A percentile compares a stretch with the other conserved stretches of the same genome.
Conservation (phyloP, 2,888 invertebrate genomes). For the Halictus ligatus region DNA sequence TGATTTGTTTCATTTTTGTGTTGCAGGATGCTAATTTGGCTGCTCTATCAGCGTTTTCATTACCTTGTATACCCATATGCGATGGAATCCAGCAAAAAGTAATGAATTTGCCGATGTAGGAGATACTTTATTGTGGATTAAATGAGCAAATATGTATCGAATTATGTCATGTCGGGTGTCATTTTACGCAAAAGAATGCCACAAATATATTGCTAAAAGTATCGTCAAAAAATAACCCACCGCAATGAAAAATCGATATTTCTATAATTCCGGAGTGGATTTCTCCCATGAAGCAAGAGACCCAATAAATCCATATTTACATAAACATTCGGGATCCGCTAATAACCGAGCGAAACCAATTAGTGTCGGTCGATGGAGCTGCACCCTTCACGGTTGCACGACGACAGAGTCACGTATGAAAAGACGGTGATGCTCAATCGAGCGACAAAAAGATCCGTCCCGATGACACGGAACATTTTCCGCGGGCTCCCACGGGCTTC, state of each 20-base stretch:
- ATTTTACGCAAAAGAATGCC: no score
- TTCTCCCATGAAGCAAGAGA: not conserved
- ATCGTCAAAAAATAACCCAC: not conserved
- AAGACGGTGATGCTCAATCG: slow-evolving; percentile 62
- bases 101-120: no score
- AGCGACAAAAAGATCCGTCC: slow-evolving; percentile 69
- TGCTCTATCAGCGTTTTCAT: no score
- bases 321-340: slow-evolving; percentile 1
- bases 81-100: no score
- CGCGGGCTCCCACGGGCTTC: slow-evolving; percentile 36
- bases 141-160: no score
- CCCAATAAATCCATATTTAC: not conserved
- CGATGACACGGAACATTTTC: slow-evolving; percentile 66
- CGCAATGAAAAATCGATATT: not conserved
- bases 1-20: no score
- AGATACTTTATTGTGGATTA: no score
- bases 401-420: slow-evolving; percentile 43
- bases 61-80: no score
- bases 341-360: slow-evolving; percentile 47
- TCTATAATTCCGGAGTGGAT: not conserved
- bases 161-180: no score
- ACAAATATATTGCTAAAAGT: no score
- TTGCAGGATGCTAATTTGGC: no score
- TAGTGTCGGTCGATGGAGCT: slow-evolving; percentile 44
- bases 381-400: slow-evolving; percentile 25